Evolutionary conservation across 2,113 vertebrate species (phyloP).

Genomic region (Odocoileus hemionus): DNA sequence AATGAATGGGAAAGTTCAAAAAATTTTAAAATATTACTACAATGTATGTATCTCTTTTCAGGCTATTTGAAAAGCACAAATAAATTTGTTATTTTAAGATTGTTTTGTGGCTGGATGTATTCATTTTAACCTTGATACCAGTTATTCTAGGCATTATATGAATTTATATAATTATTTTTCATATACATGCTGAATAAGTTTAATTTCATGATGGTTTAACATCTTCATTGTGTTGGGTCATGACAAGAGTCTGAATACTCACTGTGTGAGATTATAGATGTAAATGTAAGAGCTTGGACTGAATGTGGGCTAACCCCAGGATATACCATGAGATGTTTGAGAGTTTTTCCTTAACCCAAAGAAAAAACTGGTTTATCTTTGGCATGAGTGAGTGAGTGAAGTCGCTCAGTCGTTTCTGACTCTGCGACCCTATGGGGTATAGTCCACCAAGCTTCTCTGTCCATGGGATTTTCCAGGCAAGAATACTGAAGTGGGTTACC

Average conservation of each 20-base stretch:
- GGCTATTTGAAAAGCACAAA: conserved; percentile 21
- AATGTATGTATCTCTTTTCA: not conserved
- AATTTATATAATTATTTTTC: not conserved
- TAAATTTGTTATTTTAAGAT: not conserved
- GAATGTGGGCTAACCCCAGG: not conserved
- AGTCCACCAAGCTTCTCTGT: not conserved
- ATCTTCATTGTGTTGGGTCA: not conserved
- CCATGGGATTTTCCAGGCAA: not conserved
- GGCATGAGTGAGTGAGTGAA: not conserved
- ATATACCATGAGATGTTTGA: not conserved
- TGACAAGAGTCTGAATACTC: not conserved
- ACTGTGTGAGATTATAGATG: not conserved
- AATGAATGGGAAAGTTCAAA: not conserved
- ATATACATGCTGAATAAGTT: not conserved
- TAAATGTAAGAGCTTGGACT: not conserved
- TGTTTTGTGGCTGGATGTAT: not conserved
- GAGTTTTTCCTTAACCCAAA: not conserved
- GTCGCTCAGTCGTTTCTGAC: rapidly evolving
- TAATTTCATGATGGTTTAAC: not conserved
- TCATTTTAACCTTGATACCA: not conserved
- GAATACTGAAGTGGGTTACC: not conserved
- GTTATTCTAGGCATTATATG: not conserved
- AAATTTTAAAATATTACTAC: not conserved
- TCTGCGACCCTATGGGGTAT: not conserved
- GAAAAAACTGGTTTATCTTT: not conserved